These are phyloP conservation scores for Jacana jacana DNA, from an alignment of 2,113 vertebrate species.

Conservation along the genomic window DNA sequence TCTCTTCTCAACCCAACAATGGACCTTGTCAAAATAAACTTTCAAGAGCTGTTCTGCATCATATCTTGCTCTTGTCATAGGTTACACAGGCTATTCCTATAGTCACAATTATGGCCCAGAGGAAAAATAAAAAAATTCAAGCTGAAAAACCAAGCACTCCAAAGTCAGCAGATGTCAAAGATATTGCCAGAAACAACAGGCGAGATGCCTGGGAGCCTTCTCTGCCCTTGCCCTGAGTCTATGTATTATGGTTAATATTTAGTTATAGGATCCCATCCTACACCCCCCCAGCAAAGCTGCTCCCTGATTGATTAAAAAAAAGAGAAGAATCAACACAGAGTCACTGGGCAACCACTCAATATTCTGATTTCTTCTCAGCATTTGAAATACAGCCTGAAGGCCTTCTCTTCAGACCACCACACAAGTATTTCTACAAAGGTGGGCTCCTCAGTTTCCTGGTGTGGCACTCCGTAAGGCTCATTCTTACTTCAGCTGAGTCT, in stretches of 20 bases:
- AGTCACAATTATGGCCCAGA: neutral
- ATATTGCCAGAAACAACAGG: neutral
- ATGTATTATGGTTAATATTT: neutral
- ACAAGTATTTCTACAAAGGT: neutral
- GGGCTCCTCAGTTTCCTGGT: neutral
- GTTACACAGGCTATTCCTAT: neutral
- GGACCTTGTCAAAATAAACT: neutral
- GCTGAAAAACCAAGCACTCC: neutral
- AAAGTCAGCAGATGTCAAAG: slow-evolving; percentile 5
- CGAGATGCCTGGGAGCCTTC: neutral
- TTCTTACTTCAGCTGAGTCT: neutral
- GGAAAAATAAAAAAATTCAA: too few relatives aligned
- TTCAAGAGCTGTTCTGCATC: neutral
- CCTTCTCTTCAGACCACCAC: neutral
- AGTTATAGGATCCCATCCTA: neutral
- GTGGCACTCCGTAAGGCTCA: neutral
- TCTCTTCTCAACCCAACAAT: neutral
- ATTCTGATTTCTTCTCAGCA: neutral
- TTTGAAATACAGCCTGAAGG: neutral
- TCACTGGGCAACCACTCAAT: neutral
- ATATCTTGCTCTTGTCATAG: neutral
- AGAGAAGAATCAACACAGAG: neutral
- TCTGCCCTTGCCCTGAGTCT: neutral
- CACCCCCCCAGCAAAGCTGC: neutral
- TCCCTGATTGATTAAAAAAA: neutral